A percentile compares a stretch with the other conserved stretches of the same genome.
Conservation (phyloP, 2,888 invertebrate genomes). For the Nephrocerus scutellatus region DNA sequence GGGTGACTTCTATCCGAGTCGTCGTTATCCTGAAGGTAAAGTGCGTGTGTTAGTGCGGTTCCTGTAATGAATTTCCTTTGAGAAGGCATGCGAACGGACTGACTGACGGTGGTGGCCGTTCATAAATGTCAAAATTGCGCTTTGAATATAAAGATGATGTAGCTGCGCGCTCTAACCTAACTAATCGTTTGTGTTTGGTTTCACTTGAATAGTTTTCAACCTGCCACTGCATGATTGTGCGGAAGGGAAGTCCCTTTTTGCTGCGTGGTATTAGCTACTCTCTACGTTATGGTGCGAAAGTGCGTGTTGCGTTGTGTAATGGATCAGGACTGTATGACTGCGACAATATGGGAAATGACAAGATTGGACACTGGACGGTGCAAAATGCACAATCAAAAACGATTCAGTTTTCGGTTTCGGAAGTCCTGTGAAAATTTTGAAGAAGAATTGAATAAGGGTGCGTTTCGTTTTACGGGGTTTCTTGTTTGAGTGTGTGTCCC, state of each 20-base stretch:
- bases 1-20: conserved; percentile 6
- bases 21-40: conserved; percentile 16
- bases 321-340: conserved; percentile 27
- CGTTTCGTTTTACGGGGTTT: conserved; percentile 1
- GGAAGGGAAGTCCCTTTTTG: conserved; percentile 18
- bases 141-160: conserved; percentile 17
- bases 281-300: neutral
- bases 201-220: conserved; percentile 21
- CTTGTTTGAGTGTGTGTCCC: conserved; percentile 1
- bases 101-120: conserved; percentile 3
- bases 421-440: too few species aligned
- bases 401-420: conserved; percentile 15
- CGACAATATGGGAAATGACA: conserved; percentile 35
- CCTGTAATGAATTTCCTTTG: conserved; percentile 44
- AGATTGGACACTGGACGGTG: conserved; percentile 14
- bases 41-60: conserved; percentile 32
- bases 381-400: conserved; percentile 17
- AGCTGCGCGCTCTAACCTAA: conserved; percentile 13
- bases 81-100: conserved; percentile 16
- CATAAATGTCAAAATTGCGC: neutral
- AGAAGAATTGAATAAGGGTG: conserved; percentile 1
- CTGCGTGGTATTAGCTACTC: conserved; percentile 12
- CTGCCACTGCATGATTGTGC: conserved; percentile 17
- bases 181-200: conserved; percentile 25
- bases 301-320: conserved; percentile 4